These are phyloP conservation scores for Probosciger aterrimus DNA, from an alignment of 2,113 vertebrate species.

Conservation along the genomic window DNA sequence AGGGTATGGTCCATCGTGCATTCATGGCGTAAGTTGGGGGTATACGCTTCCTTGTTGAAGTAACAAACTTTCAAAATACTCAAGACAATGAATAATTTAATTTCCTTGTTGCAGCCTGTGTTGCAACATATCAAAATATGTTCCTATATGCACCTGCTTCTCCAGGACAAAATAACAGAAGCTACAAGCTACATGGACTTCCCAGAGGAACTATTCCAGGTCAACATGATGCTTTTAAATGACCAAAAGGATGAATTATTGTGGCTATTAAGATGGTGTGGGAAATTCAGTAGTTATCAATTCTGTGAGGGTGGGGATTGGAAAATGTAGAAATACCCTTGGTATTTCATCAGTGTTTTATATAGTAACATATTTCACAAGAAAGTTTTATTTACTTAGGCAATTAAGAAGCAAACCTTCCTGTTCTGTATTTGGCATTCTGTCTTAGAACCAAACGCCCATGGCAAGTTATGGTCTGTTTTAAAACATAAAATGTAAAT, in stretches of 20 bases:
- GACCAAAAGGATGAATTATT: background rate
- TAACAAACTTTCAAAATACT: background rate
- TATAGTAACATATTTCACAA: constrained; percentile 58
- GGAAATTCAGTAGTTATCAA: background rate
- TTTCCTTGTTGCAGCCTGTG: background rate
- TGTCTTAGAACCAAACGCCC: background rate
- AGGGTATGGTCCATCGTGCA: rapidly evolving
- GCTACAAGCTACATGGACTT: rapidly evolving
- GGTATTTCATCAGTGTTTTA: constrained; percentile 49
- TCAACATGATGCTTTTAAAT: background rate
- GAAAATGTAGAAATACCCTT: constrained; percentile 41
- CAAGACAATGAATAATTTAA: background rate
- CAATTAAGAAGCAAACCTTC: constrained; percentile 56
- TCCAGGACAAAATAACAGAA: background rate
- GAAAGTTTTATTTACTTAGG: constrained; percentile 49
- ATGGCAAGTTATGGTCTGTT: constrained; percentile 51
- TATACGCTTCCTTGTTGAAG: background rate
- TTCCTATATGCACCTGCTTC: background rate
- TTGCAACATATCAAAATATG: rapidly evolving
- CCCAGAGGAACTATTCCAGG: background rate
- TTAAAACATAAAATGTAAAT: constrained; percentile 48
- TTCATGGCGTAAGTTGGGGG: rapidly evolving
- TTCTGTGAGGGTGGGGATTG: background rate
- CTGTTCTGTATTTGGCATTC: constrained; percentile 51
- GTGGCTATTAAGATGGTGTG: background rate